Percentiles rank a stretch among this genome's conserved stretches.
These are phyloP conservation scores for Drosophila mettleri DNA, from an alignment of 2,888 invertebrate genomes.

Conservation along the genomic window DNA sequence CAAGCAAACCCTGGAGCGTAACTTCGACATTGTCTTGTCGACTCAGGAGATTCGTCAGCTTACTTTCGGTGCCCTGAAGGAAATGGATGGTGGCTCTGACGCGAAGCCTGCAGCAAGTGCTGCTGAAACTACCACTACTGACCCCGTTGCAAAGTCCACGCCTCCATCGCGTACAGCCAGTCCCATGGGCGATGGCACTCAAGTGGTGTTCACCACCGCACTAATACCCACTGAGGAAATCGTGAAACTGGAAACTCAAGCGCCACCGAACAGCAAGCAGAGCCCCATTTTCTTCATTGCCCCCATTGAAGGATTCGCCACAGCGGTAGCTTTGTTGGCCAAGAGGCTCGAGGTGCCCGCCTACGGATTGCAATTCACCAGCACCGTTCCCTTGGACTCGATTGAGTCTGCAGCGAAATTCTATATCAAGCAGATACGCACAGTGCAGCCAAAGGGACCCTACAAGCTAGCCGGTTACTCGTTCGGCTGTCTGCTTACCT, in stretches of 20 bases:
- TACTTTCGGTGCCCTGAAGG: conserved; percentile 91
- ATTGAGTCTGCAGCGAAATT: conserved; percentile 90
- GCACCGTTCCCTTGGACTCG: conserved; percentile 89
- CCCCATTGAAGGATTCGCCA: conserved; percentile 95
- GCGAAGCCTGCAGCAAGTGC: conserved; percentile 43
- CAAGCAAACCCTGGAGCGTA: conserved; percentile 96
- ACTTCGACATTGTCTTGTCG: conserved; percentile 95
- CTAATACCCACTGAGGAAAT: conserved; percentile 91
- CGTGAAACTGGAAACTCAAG: conserved; percentile 88
- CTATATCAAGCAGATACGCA: conserved; percentile 90
- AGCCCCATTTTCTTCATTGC: conserved; percentile 90
- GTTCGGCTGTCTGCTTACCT: conserved; percentile 96
- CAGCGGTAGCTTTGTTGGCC: conserved; percentile 90
- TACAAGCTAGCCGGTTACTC: conserved; percentile 97
- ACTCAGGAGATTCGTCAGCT: conserved; percentile 95
- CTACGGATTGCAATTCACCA: conserved; percentile 95
- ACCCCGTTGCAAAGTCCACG: conserved; percentile 32
- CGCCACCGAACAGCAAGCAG: conserved; percentile 80
- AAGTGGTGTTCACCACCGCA: conserved; percentile 87
- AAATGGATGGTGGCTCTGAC: conserved; percentile 84
- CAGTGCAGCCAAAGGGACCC: conserved; percentile 92
- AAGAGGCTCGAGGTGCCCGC: conserved; percentile 90
- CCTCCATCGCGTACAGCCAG: conserved; percentile 73
- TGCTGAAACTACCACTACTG: conserved; percentile 9
- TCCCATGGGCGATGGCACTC: conserved; percentile 85